Percentiles rank a stretch among this genome's conserved stretches.
Conservation (phyloP, 2,888 invertebrate species). For the Aleiodes testaceus region DNA sequence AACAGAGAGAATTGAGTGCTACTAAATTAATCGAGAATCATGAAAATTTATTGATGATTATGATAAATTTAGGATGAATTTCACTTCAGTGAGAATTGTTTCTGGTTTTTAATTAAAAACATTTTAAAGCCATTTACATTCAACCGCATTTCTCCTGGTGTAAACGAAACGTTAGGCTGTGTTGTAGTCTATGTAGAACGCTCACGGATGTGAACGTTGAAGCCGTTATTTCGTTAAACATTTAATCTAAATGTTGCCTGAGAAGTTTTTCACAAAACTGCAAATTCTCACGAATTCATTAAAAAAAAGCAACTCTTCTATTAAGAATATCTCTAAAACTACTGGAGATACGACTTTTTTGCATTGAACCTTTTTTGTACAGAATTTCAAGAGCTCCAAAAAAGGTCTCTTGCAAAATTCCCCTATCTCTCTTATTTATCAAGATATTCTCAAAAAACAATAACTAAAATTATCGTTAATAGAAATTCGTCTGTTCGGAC, state of each 20-base stretch:
- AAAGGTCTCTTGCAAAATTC: too few species aligned
- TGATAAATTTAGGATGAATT: background rate
- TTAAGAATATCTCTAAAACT: too few species aligned
- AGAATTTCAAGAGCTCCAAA: too few species aligned
- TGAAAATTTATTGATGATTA: background rate
- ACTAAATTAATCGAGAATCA: too few species aligned
- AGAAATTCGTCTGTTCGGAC: too few species aligned
- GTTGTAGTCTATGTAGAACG: conserved; percentile 18
- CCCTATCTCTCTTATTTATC: too few species aligned
- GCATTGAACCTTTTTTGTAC: too few species aligned
- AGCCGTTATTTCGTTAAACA: conserved; percentile 32
- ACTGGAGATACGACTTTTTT: too few species aligned
- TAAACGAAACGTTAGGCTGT: conserved; percentile 22
- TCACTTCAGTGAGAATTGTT: conserved; percentile 18
- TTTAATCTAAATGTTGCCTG: conserved; percentile 24
- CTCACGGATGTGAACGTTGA: conserved; percentile 9
- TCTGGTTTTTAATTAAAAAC: background rate
- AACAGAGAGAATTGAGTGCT: too few species aligned
- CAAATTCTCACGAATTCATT: conserved; percentile 15
- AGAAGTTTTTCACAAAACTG: background rate
- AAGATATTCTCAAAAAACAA: too few species aligned
- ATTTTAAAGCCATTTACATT: background rate
- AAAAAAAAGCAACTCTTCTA: background rate
- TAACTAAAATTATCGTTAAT: too few species aligned
- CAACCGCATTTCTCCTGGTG: conserved; percentile 18